Evolutionary conservation across 30 jellyfish, hydroid and myxozoan genomes (phyloP).

Genomic region (Catostylus mosaicus): DNA sequence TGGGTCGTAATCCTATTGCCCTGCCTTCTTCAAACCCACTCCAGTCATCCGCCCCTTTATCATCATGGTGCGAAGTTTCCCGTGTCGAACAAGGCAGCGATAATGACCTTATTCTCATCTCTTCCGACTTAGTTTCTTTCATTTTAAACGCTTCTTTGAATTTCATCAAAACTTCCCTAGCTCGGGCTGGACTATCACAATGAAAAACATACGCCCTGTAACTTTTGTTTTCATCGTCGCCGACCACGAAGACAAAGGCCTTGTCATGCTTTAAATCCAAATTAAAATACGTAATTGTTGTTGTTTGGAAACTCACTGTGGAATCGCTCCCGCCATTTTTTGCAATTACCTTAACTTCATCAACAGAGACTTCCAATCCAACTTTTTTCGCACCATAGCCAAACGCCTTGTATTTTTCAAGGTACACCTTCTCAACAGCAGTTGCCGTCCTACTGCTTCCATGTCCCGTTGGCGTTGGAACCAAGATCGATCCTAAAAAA

Average conservation of each 20-base stretch:
- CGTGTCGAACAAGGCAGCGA: slow-evolving; percentile 37
- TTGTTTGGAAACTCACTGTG: slow-evolving; percentile 37
- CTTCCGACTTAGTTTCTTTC: slow-evolving; percentile 42
- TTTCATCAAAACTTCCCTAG: slow-evolving; percentile 28
- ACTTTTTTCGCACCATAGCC: slow-evolving; percentile 67
- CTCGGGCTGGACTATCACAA: slow-evolving; percentile 71
- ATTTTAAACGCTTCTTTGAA: slow-evolving; percentile 35
- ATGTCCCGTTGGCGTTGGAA: slow-evolving; percentile 82
- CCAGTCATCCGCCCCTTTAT: slow-evolving; percentile 26
- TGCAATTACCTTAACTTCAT: slow-evolving; percentile 27
- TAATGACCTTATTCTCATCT: slow-evolving; percentile 45
- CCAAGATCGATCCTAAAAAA: slow-evolving; percentile 73
- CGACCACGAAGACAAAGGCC: slow-evolving; percentile 75
- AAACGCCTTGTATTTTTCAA: slow-evolving; percentile 73
- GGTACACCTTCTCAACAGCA: slow-evolving; percentile 72
- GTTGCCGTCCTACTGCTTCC: slow-evolving; percentile 75
- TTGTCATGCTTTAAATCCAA: slow-evolving; percentile 71
- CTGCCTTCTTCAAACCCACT: not conserved
- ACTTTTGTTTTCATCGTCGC: slow-evolving; percentile 27
- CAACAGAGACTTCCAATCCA: slow-evolving; percentile 50
- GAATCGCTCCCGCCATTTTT: slow-evolving; percentile 9
- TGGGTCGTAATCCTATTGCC: slow-evolving; percentile 15
- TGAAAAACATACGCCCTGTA: slow-evolving; percentile 79
- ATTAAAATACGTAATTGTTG: slow-evolving; percentile 52
- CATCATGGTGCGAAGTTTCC: not conserved